phyloP scores from a whole-genome alignment of 2,888 invertebrate genomes.

The Heteromurus nitidus region DNA sequence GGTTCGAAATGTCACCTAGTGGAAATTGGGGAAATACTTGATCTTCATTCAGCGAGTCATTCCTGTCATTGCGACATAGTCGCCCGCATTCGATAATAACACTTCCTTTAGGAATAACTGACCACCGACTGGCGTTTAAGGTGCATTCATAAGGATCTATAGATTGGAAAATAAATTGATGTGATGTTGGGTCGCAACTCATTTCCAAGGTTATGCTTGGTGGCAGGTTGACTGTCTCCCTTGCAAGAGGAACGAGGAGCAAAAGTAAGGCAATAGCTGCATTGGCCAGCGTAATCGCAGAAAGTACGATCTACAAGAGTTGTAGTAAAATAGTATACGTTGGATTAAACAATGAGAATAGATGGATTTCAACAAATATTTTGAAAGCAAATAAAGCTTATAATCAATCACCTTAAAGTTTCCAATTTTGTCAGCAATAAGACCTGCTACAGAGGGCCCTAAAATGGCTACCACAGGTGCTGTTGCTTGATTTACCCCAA shows the following conservation, averaged over 20 bases:
- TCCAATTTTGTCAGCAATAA: constrained; percentile 86
- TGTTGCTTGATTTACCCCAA: constrained; percentile 87
- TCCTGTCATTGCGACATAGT: constrained; percentile 55
- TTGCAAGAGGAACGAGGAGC: constrained; percentile 83
- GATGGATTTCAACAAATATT: not conserved
- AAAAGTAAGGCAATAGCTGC: constrained; percentile 82
- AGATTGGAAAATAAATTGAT: constrained; percentile 54
- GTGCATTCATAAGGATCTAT: constrained; percentile 59
- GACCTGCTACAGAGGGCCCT: constrained; percentile 86
- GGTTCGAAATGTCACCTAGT: not conserved
- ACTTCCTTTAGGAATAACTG: constrained; percentile 34
- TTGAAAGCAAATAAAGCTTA: not conserved
- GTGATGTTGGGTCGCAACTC: constrained; percentile 76
- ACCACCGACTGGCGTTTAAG: constrained; percentile 33
- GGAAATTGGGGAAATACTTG: constrained; percentile 30
- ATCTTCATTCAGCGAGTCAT: not conserved
- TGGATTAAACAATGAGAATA: not conserved
- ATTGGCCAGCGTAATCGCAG: constrained; percentile 82
- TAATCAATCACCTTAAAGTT: constrained; percentile 82
- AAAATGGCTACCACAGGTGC: constrained; percentile 85
- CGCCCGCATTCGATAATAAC: constrained; percentile 63
- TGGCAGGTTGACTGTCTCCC: constrained; percentile 82
- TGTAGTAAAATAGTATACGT: not conserved
- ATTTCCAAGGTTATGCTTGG: constrained; percentile 80
- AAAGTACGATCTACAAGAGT: constrained; percentile 80